Evolutionary conservation across 2,113 vertebrate genomes (phyloP).

Genomic region (Merops nubicus): DNA sequence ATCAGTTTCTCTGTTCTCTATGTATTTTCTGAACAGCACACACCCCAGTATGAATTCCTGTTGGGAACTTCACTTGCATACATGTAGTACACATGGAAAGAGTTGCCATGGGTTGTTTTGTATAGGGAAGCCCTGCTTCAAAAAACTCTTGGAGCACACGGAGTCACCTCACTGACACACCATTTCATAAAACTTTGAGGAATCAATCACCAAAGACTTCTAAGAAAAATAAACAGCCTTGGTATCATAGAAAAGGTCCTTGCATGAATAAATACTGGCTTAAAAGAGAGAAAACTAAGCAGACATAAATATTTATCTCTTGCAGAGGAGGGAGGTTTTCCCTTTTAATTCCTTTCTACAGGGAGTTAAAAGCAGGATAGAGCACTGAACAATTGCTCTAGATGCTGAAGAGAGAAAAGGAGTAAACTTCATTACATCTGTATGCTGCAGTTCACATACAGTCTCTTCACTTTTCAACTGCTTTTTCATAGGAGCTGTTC

Average conservation of each 20-base stretch:
- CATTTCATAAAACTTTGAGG: not conserved
- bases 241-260: not conserved
- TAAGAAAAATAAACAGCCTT: not conserved
- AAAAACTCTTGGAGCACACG: not conserved
- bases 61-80: not conserved
- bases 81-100: not conserved
- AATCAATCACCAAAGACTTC: not conserved
- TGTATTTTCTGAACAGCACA: not conserved
- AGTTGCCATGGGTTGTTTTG: rapidly evolving
- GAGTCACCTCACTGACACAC: not conserved
- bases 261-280: not conserved
- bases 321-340: not conserved
- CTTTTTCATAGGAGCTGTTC: not conserved
- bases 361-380: not conserved
- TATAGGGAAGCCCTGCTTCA: not conserved
- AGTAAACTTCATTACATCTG: not conserved
- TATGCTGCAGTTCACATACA: not conserved
- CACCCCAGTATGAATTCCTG: not conserved
- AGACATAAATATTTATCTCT: not conserved
- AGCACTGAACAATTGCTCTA: not conserved
- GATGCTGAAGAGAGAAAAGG: not conserved
- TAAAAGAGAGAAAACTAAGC: not conserved
- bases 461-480: not conserved
- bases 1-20: not conserved
- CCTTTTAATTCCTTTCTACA: not conserved